Percentiles rank a stretch among this genome's conserved stretches.
Evolutionary conservation across 1,140 invertebrate genomes (phyloP).

Genomic region (Camponotus floridanus): DNA sequence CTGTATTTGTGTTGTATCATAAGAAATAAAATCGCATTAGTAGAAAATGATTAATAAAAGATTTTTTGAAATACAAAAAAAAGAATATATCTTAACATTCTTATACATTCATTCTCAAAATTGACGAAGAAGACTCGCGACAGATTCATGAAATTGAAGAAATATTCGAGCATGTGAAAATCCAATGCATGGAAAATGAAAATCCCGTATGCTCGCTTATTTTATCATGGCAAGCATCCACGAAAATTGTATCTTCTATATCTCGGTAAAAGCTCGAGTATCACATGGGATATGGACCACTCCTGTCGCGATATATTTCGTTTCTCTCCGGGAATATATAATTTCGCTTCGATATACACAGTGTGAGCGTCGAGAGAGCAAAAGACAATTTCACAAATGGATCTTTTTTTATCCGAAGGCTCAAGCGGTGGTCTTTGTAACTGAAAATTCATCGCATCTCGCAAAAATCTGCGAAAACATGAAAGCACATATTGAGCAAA

Average conservation of each 20-base stretch:
- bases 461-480: neutral
- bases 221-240: conserved; percentile 37
- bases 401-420: conserved; percentile 19
- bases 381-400: conserved; percentile 42
- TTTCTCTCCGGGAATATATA: conserved; percentile 40
- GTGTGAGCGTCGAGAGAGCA: neutral
- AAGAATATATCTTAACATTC: neutral
- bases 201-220: conserved; percentile 35
- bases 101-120: neutral
- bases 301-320: conserved; percentile 18
- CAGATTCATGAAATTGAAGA: conserved; percentile 2
- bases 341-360: conserved; percentile 30
- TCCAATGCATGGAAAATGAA: conserved; percentile 42
- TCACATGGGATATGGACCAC: conserved; percentile 16
- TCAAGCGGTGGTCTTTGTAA: conserved; percentile 4
- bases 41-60: neutral
- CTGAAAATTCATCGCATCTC: conserved; percentile 2
- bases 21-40: neutral
- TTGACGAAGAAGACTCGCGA: neutral
- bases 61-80: neutral
- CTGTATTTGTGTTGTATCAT: neutral
- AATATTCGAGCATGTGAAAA: neutral
- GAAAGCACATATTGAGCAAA: neutral
- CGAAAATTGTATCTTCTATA: conserved; percentile 53
- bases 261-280: conserved; percentile 15